Evolutionary conservation across 2,888 invertebrate species (phyloP), one percentile per base, ranked within the genome.

Genomic region (Trachelus iudaicus): DNA sequence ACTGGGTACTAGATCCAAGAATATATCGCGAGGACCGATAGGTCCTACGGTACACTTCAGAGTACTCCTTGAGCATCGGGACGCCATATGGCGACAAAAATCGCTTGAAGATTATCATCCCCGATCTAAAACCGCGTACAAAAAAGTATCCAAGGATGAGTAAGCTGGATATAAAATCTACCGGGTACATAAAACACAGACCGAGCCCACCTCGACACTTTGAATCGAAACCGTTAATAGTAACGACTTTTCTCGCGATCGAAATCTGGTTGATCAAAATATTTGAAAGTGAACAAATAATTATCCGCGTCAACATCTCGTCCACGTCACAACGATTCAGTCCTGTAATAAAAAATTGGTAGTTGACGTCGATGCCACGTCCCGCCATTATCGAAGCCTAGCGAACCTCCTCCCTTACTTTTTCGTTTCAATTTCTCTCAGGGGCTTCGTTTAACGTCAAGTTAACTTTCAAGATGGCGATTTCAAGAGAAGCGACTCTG

Each of bases 381-480:
- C 12, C 34, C 71, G 71, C 71, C 71, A 71, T 71, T 71, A 71
- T 71, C 31, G 31, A 31, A 33, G 23, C 15, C 23, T 6, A 56
- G 23, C 23, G 56, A 23, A 56, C 56, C 9, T 56, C 34, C 33
- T 11, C 11, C 11, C 34, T 9, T 2, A 23, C 40, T 9, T 9
- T 23, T 56, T 56, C 56, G 2, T 23, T 56, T 56, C 9, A 23
- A 34, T 31, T 71, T 15, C 71, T 34, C 34, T 71, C 30, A 11
- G 30, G 12, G 23, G 74, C 81, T 82, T 86, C 85, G 83, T 86
- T 85, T 83, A 85, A 85, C 83, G 84, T 86, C 81, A 82, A 82
- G 82, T 82, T 37, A 80, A 81, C 77, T 80, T 77, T 84, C 84
- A 85, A 86, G 83, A 86, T 84, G 85, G 85, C 85, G 85, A 78